Percentiles rank a stretch among this genome's conserved stretches.
phyloP scores from a whole-genome alignment of 2,888 invertebrate genomes.

The Doris montereyensis region DNA sequence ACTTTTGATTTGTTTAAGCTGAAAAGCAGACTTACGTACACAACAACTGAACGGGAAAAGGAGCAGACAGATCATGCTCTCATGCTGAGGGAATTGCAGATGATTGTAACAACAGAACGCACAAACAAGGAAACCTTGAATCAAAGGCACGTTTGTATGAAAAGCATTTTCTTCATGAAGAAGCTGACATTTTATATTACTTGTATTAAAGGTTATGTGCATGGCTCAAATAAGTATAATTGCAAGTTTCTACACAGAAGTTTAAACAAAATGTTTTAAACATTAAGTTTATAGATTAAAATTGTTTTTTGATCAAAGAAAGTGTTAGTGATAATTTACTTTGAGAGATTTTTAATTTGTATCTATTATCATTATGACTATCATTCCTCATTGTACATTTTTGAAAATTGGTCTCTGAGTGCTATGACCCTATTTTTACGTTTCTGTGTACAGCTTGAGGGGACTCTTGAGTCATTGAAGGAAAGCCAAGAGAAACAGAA shows the following conservation, averaged over 20 bases:
- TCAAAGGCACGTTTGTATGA: no score
- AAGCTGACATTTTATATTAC: neutral
- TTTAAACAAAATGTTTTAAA: no score
- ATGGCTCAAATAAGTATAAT: no score
- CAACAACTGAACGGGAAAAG: constrained; percentile 86
- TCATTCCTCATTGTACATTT: no score
- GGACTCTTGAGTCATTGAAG: constrained; percentile 52
- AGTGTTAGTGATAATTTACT: no score
- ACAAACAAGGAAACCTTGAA: constrained; percentile 83
- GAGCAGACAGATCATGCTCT: constrained; percentile 85
- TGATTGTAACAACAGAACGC: constrained; percentile 83
- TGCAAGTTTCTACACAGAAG: no score
- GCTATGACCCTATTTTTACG: no score
- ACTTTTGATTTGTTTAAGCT: constrained; percentile 48
- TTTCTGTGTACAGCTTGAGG: constrained; percentile 61
- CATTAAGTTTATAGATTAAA: no score
- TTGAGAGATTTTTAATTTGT: no score
- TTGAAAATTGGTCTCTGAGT: no score
- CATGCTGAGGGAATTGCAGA: constrained; percentile 86
- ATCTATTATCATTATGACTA: no score
- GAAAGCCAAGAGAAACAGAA: constrained; percentile 47
- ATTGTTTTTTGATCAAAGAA: no score
- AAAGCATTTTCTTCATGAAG: neutral
- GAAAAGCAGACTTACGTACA: constrained; percentile 78
- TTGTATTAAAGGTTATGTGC: neutral